Base-by-base conservation (phyloP, 1,140 invertebrate species). In the Neuroterus valhalla region DNA sequence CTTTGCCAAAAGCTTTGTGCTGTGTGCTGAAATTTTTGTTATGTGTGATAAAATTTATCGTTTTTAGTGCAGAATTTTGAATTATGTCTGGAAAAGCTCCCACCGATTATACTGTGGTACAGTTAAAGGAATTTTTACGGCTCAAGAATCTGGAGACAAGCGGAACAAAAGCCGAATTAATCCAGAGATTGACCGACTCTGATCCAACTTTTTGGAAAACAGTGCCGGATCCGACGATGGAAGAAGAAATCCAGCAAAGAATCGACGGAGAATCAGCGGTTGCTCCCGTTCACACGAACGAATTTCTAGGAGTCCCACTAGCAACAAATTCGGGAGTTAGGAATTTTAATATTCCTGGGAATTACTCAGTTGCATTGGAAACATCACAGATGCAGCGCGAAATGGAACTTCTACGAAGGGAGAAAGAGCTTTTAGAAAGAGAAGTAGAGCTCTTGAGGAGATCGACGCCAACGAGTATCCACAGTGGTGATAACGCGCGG, bases 81-180 rank as follows among this genome's bases (percentile, higher is more conserved):
- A 45, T 2, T 8, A 52, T 52, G 48, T 3, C 48, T 2, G 4
- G 2, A 2, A 52, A 52, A n/a, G 12, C 48, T 10, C 48, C 19
- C 17, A 26, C 17, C 26, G 43, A 74, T 10, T 74, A 70, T 26
- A 74, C 74, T n/a, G 69, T 75, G 14, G 21, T 44, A 2, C 44
- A 71, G 19, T 46, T 71, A 21, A 71, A 70, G 45, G 68, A 70
- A 15, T 26, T 68, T n/a, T 50, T 69, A 44, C 67, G 66, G 12
- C 17, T 26, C 12, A 50, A 52, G 15, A 66, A 71, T 70, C 21
- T 71, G 12, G 17, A 3, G 3, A 48, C 43, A 43, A n/a, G 3
- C 3, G 69, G 74, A 5, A 52, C 52, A n/a, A 75, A 71, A 48
- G 55, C 68, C 44, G 74, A 75, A 67, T 26, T 71, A 38, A 68